These are phyloP conservation scores for Dendronephthya gigantea DNA, from an alignment of 64 coral and sea anemone species.

Conservation along the genomic window DNA sequence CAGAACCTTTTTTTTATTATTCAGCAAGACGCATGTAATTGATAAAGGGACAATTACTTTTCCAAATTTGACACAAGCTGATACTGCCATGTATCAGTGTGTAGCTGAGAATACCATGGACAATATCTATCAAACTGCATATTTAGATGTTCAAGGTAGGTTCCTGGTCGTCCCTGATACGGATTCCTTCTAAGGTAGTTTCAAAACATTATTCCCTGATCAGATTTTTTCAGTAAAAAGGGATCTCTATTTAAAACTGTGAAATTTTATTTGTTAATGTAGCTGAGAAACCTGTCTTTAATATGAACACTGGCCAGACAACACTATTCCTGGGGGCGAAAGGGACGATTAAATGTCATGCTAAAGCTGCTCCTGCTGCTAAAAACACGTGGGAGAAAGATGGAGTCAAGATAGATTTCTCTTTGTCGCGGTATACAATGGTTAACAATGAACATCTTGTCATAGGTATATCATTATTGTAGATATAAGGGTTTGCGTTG, in stretches of 20 bases:
- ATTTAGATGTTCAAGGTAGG: conserved; percentile 10
- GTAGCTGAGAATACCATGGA: background rate
- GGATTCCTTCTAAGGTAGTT: too few species aligned
- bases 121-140: background rate
- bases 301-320: background rate
- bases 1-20: background rate
- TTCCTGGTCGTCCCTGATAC: too few species aligned
- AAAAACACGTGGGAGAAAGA: background rate
- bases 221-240: too few species aligned
- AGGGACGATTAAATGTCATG: background rate
- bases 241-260: too few species aligned
- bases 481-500: too few species aligned
- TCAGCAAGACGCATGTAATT: background rate
- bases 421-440: background rate
- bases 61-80: background rate
- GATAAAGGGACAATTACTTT: background rate
- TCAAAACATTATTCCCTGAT: too few species aligned
- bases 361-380: background rate
- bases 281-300: background rate
- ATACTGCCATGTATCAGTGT: background rate
- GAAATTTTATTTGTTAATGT: background rate
- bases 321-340: background rate
- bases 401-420: background rate
- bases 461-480: background rate
- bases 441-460: background rate